These are phyloP conservation scores for Siniperca chuatsi DNA, from an alignment of 2,113 vertebrate species.

Conservation along the genomic window DNA sequence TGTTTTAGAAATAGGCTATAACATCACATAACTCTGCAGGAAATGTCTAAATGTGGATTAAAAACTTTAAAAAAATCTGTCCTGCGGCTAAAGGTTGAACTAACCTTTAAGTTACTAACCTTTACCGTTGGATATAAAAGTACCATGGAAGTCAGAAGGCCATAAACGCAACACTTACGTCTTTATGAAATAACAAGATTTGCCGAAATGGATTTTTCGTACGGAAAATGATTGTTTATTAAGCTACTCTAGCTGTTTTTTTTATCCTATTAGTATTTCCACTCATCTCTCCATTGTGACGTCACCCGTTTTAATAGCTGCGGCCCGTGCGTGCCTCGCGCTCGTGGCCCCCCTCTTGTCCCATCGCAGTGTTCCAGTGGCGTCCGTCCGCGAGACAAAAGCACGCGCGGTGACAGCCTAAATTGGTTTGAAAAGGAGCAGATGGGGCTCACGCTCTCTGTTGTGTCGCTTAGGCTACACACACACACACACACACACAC, in stretches of 20 bases:
- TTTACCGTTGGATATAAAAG: not conserved
- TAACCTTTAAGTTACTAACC: not conserved
- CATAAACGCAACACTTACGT: not conserved
- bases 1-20: not conserved
- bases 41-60: not conserved
- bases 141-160: not conserved
- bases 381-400: constrained; percentile 89
- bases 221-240: not conserved
- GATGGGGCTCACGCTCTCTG: constrained; percentile 90
- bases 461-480: constrained; percentile 51
- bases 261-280: not conserved
- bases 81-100: not conserved
- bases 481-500: no score
- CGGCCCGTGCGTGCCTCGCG: constrained; percentile 19
- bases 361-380: constrained; percentile 60
- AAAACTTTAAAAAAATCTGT: not conserved
- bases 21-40: not conserved
- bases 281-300: constrained; percentile 51
- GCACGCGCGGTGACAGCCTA: constrained; percentile 91
- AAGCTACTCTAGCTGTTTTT: not conserved
- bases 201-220: no score
- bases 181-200: not conserved
- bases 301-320: constrained; percentile 46
- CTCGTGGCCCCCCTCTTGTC: not conserved
- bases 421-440: constrained; percentile 93